phyloP scores from a whole-genome alignment of 2,888 invertebrate species.

The Panopea generosa region DNA sequence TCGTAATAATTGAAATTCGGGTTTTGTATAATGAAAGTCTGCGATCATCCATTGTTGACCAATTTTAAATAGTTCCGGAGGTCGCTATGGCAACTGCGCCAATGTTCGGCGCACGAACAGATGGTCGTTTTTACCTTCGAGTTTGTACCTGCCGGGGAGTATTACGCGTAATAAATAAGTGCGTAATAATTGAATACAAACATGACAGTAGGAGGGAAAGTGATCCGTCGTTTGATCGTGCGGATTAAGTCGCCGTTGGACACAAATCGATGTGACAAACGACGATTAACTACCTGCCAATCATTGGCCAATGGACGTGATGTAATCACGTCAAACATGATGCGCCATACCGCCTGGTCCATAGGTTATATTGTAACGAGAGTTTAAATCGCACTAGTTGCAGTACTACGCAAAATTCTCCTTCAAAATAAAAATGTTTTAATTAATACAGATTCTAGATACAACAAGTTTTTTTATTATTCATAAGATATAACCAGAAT shows the following conservation, averaged over 20 bases:
- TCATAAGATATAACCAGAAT: no score
- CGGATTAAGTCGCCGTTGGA: conserved; percentile 20
- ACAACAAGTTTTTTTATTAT: no score
- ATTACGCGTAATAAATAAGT: conserved; percentile 54
- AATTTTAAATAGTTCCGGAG: conserved; percentile 33
- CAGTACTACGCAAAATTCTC: no score
- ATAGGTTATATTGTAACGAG: no score
- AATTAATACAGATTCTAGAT: no score
- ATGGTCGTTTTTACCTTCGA: conserved; percentile 44
- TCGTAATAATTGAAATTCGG: conserved; percentile 35
- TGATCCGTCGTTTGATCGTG: conserved; percentile 3
- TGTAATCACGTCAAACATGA: conserved; percentile 7
- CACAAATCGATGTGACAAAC: conserved; percentile 12
- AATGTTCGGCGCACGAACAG: conserved; percentile 37
- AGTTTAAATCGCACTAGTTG: no score
- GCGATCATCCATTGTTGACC: conserved; percentile 35
- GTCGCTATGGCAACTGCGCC: conserved; percentile 39
- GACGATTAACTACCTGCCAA: conserved; percentile 29
- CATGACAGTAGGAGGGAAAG: conserved; percentile 36
- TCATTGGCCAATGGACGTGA: conserved; percentile 39
- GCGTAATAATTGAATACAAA: conserved; percentile 56
- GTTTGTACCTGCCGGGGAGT: conserved; percentile 30
- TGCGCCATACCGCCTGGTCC: background rate
- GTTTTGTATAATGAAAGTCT: conserved; percentile 46
- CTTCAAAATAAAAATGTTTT: no score